These are phyloP conservation scores for Serinus canaria DNA, from an alignment of 2,113 vertebrate genomes.

Conservation along the genomic window DNA sequence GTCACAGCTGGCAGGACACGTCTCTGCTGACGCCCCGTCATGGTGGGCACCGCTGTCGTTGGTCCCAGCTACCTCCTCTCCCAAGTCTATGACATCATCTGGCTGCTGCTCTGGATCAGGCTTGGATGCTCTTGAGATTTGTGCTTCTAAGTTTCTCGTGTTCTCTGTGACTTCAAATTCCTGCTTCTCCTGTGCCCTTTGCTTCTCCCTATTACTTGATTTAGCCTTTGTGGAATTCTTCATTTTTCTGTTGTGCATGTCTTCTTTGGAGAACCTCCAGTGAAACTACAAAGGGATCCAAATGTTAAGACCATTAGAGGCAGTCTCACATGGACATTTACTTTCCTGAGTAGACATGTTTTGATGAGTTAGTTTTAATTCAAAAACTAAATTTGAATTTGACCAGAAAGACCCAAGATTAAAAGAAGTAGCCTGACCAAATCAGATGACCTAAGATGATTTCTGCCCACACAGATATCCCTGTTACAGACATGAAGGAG, in stretches of 20 bases:
- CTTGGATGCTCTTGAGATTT: slow-evolving; percentile 1
- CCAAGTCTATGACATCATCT: slow-evolving; percentile 9
- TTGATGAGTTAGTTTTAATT: not conserved
- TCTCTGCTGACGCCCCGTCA: not conserved
- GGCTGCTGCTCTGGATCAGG: slow-evolving; percentile 11
- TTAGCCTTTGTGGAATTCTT: slow-evolving; percentile 73
- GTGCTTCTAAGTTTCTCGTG: slow-evolving; percentile 65
- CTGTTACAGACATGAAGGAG: not conserved
- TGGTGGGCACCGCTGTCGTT: not conserved
- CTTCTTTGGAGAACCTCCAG: slow-evolving; percentile 79
- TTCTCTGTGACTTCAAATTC: slow-evolving; percentile 56
- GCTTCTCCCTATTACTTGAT: slow-evolving; percentile 40
- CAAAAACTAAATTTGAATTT: not conserved
- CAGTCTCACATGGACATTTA: not conserved
- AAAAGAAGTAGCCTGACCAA: not conserved
- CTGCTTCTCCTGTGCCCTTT: slow-evolving; percentile 52
- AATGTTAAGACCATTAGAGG: not conserved
- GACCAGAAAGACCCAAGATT: not conserved
- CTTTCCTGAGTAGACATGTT: not conserved
- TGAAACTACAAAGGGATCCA: slow-evolving; percentile 71
- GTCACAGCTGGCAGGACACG: not conserved
- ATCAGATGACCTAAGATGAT: not conserved
- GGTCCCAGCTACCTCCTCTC: not conserved
- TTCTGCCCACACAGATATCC: accelerated
- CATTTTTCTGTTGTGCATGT: slow-evolving; percentile 59